phyloP scores from a whole-genome alignment of 2,797 vertebrate genomes.

The Selene dorsalis region DNA sequence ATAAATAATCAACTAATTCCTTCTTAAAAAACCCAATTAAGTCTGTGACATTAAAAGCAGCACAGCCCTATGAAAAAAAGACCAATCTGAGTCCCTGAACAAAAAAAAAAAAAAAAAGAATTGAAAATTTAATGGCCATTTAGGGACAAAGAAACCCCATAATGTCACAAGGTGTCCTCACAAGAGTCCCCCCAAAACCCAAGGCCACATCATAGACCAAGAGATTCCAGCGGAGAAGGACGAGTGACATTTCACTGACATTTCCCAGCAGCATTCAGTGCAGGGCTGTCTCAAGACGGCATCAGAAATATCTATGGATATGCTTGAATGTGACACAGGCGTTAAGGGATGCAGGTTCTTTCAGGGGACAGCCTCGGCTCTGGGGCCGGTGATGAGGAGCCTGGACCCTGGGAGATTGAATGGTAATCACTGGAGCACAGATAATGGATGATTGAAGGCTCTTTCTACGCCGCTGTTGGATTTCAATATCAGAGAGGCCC shows the following conservation, averaged over 20 bases:
- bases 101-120: slow-evolving; percentile 54
- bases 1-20: slow-evolving; percentile 90
- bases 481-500: slow-evolving; percentile 88
- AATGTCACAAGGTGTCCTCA: slow-evolving; percentile 75
- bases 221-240: slow-evolving; percentile 77
- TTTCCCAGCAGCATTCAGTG: slow-evolving; percentile 83
- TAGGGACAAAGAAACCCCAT: slow-evolving; percentile 70
- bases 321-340: slow-evolving; percentile 77
- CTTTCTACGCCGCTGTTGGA: slow-evolving; percentile 84
- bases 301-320: slow-evolving; percentile 83
- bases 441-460: slow-evolving; percentile 88
- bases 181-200: slow-evolving; percentile 67
- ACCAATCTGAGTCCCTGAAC: slow-evolving; percentile 31
- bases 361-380: slow-evolving; percentile 78
- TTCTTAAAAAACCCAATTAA: slow-evolving; percentile 83
- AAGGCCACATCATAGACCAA: slow-evolving; percentile 71
- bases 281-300: slow-evolving; percentile 68
- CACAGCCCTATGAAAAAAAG: slow-evolving; percentile 37
- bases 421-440: slow-evolving; percentile 87
- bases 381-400: slow-evolving; percentile 78
- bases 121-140: slow-evolving; percentile 67
- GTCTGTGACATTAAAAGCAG: slow-evolving; percentile 77
- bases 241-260: slow-evolving; percentile 88
- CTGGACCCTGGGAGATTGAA: slow-evolving; percentile 83
- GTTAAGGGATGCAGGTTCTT: slow-evolving; percentile 79